Base-by-base conservation (phyloP, 2,888 invertebrate genomes). In the Lasius fuliginosus region DNA sequence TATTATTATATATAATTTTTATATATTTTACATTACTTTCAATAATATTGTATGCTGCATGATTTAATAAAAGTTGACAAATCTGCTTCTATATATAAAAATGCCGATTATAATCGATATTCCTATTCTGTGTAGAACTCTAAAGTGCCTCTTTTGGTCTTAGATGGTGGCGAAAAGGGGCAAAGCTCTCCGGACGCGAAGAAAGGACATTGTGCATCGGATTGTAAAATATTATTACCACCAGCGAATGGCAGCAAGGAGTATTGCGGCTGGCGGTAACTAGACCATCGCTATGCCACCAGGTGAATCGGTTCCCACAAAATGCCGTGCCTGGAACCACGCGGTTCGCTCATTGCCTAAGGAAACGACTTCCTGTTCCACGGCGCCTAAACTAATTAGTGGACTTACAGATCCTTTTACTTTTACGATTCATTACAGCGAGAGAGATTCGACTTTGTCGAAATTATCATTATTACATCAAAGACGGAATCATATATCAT, bases 271-370 rank as follows among this genome's bases (percentile, higher is more conserved):
- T 40, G 69, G 81, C 53, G 65, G 81, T 75, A 83, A 79, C 69
- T 71, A 75, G 83, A 89, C 85, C 86, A 90, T 90, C 88, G 93
- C 90, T 93, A 93, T 92, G 91, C 85, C 71, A 90, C 85, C 71
- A 90, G 90, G 91, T 93, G 93, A 90, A 92, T 90, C 71, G 86
- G 87, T 93, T 93, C 93, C 90, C 93, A 93, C 92, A 91, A 36
- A 36, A 89, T 87, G 81, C 87, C 89, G 93, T 93, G 83, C 93
- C 93, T 92, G 93, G 93, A 92, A 90, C 93, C 86, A 90, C 90
- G 84, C 89, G 92, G 93, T 85, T 92, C 93, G 87, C 84, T 81
- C 49, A 4, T 88, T 86, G 86, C 83, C 82, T 60, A 89, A 89
- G 90, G 92, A 91, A 91, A 91, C 88, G 81, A 86, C 87, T 88